Conservation (phyloP, 2,797 vertebrate genomes). For the Petrocephalus sullivani region DNA sequence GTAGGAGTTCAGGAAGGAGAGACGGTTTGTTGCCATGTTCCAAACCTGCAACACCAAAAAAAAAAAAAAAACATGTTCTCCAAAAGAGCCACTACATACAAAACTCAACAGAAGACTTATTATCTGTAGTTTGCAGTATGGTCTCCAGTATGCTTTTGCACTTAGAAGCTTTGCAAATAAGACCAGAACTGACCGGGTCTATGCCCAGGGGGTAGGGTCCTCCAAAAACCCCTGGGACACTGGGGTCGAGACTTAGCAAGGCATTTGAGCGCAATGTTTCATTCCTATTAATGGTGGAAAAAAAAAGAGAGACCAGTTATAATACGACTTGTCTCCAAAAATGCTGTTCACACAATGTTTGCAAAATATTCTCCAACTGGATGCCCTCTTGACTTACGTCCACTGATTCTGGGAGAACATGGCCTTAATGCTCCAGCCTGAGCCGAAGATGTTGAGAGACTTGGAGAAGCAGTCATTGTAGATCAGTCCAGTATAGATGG, state of each 20-base stretch:
- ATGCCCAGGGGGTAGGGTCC: slow-evolving; percentile 91
- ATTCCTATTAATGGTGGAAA: slow-evolving; percentile 27
- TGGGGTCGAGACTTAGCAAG: slow-evolving; percentile 75
- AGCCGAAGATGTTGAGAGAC: slow-evolving; percentile 87
- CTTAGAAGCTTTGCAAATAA: background rate
- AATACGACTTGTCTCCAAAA: background rate
- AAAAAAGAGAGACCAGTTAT: background rate
- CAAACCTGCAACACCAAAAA: slow-evolving; percentile 72
- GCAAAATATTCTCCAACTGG: background rate
- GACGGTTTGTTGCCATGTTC: slow-evolving; percentile 89
- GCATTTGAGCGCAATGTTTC: slow-evolving; percentile 25
- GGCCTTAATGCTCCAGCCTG: slow-evolving; percentile 77
- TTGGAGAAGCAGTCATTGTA: slow-evolving; percentile 99
- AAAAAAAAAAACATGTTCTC: background rate
- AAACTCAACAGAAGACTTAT: background rate
- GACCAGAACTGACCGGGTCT: slow-evolving; percentile 78
- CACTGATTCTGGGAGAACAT: slow-evolving; percentile 68
- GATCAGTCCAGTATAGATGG: slow-evolving; percentile 90
- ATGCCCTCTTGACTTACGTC: slow-evolving; percentile 62
- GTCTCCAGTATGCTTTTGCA: background rate
- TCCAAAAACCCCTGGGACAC: slow-evolving; percentile 74
- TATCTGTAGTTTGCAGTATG: background rate
- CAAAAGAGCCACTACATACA: background rate
- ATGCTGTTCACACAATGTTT: background rate
- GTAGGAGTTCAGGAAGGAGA: slow-evolving; percentile 94